Evolutionary conservation across 2,888 invertebrate genomes (phyloP).

Genomic region (Xylocampa areola): DNA sequence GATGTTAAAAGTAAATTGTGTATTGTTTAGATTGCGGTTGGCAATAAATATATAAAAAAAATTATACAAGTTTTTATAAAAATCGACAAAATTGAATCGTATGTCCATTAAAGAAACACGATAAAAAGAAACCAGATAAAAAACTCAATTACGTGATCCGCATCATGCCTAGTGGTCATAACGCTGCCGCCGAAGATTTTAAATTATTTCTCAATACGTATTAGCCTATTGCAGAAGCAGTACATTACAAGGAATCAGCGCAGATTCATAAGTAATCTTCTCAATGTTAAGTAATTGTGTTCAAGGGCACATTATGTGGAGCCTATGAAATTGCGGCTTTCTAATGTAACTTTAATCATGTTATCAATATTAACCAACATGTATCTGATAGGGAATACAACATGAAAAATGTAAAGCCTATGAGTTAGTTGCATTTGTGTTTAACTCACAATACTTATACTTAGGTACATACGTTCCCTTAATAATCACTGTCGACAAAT

Average conservation of each 20-base stretch:
- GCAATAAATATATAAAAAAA: conserved; percentile 1
- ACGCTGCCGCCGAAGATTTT: conserved; percentile 9
- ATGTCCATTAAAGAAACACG: conserved; percentile 15
- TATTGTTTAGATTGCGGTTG: conserved; percentile 7
- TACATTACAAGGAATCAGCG: conserved; percentile 36
- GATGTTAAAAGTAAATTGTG: background rate
- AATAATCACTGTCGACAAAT: conserved; percentile 39
- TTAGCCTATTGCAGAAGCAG: conserved; percentile 34
- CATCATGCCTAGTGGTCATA: conserved; percentile 19
- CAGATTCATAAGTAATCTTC: conserved; percentile 43
- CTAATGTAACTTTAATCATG: no score
- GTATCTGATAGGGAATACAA: no score
- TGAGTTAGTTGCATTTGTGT: no score
- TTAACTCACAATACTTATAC: conserved; percentile 13
- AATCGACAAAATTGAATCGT: background rate
- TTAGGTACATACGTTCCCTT: background rate
- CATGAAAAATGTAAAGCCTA: no score
- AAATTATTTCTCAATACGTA: conserved; percentile 33
- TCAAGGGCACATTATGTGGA: conserved; percentile 39
- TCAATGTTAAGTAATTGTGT: conserved; percentile 44
- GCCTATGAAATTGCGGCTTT: conserved; percentile 22
- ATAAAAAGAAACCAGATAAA: conserved; percentile 24
- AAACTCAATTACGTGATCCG: conserved; percentile 33
- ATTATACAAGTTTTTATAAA: conserved; percentile 11
- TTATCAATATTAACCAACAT: no score